Percentiles rank a stretch among this genome's conserved stretches.
Evolutionary conservation across 2,797 vertebrate genomes (phyloP).

Genomic region (Pitangus sulphuratus): DNA sequence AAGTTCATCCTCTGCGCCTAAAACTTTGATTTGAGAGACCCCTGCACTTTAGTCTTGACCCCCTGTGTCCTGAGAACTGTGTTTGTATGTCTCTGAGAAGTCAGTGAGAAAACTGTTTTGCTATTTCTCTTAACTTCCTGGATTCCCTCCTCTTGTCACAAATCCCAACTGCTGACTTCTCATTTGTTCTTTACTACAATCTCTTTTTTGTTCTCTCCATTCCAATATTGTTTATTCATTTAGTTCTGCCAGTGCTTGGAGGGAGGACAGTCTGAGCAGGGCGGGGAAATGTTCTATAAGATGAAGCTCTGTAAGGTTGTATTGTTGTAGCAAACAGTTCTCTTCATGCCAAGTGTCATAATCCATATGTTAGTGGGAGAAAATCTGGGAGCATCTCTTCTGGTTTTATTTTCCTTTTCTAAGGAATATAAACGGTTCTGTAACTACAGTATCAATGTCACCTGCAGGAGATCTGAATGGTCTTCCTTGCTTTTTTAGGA

Average conservation of each 20-base stretch:
- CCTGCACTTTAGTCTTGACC: background rate
- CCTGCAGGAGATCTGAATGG: background rate
- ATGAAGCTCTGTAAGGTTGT: background rate
- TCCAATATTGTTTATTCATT: background rate
- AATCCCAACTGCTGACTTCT: background rate
- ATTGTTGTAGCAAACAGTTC: background rate
- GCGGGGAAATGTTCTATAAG: background rate
- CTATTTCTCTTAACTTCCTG: background rate
- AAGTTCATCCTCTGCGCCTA: background rate
- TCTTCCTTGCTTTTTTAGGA: background rate
- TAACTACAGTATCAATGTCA: background rate
- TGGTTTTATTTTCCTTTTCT: background rate
- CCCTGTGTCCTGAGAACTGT: background rate
- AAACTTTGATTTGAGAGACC: background rate
- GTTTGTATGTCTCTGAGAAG: background rate
- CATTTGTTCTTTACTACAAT: background rate
- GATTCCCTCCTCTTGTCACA: background rate
- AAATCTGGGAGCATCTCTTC: background rate
- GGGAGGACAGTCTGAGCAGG: background rate
- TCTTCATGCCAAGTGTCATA: accelerated
- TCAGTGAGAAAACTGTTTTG: background rate
- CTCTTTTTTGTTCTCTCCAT: background rate
- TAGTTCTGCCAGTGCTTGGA: background rate
- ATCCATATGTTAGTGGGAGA: background rate
- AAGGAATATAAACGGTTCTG: background rate